Base-by-base conservation (phyloP, 2,888 invertebrate genomes). In the Pachydiplax longipennis region DNA sequence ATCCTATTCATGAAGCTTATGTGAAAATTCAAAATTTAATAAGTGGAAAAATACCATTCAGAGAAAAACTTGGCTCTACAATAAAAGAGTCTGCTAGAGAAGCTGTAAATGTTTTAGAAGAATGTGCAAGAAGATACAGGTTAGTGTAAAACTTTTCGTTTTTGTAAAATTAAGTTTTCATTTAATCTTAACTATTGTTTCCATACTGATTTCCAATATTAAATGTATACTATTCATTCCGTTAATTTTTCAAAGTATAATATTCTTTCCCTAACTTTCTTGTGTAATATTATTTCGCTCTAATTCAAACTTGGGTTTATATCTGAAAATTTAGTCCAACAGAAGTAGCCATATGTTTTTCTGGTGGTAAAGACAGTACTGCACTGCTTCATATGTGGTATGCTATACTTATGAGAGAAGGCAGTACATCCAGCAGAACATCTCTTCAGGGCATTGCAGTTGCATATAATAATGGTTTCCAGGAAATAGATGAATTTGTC, bases 281-380 rank as follows among this genome's bases (percentile, higher is more conserved):
- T 73, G 2, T 53, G 12, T 2, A 25, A 73, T 3, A 25, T 73
- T 73, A 25, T 25, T 12, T 73, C 1, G 10, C 12, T 6, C 25
- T 25, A 25, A n/a, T 22, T 2, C 31, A 73, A 1, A 0, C n/a
- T 31, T 73, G 81, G 12, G 12, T 81, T 81, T 3, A 4, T 35
- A 48, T 0, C 12, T 61, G 10, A 1, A 8, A 35, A 37, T 87
- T 65, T 87, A 87, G 87, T n/a, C 93, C 96, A 35, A 95, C 97
- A 91, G 97, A 98, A 94, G 95, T 98, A n/a, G 98, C 98, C 93
- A 93, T 99, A 48, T 97, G 98, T 48, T 99, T 99, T 94, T 99
- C 99, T 93, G 99, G 99, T 5, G 99, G 99, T 1, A 99, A 99
- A 95, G 99, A 99, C 94, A 99, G 99, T 93, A 99, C 99, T 0